Conservation (phyloP, 2,888 invertebrate species). For the Tenthredo scrophulariae region DNA sequence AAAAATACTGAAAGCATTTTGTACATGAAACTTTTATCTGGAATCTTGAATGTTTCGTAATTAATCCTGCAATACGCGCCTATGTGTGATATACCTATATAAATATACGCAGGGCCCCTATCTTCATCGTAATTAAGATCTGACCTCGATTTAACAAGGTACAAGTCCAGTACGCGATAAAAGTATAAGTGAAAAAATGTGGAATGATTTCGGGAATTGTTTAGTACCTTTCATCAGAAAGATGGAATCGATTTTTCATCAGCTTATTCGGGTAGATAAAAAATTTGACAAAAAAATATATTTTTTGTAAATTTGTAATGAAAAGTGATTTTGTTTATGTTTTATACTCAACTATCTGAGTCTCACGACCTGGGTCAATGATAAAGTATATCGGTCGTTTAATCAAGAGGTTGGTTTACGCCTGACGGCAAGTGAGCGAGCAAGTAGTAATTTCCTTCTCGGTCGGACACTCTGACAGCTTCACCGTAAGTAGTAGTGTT, state of each 20-base stretch:
- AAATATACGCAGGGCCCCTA: slow-evolving; percentile 20
- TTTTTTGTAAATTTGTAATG: neutral
- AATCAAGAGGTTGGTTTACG: slow-evolving; percentile 33
- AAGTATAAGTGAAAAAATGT: neutral
- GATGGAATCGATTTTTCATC: neutral
- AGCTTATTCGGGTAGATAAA: neutral
- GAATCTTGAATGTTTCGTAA: neutral
- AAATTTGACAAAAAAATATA: neutral
- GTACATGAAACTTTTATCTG: slow-evolving; percentile 8
- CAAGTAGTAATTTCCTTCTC: slow-evolving; percentile 45
- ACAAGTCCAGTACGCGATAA: slow-evolving; percentile 4
- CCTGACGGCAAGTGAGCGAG: slow-evolving; percentile 40
- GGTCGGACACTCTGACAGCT: slow-evolving; percentile 40
- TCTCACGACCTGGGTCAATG: neutral
- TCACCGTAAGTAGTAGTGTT: slow-evolving; percentile 32
- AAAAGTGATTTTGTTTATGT: neutral
- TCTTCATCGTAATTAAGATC: slow-evolving; percentile 18
- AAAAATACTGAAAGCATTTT: neutral
- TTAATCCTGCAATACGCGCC: neutral
- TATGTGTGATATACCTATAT: slow-evolving; percentile 17
- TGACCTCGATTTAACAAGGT: slow-evolving; percentile 16
- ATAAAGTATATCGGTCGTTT: slow-evolving; percentile 21
- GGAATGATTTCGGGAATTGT: neutral
- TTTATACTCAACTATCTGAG: neutral
- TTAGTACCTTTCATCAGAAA: neutral